Evolutionary conservation across 2,113 vertebrate genomes (phyloP), one percentile per base, ranked within the genome.

Genomic region (Thunnus thynnus): DNA sequence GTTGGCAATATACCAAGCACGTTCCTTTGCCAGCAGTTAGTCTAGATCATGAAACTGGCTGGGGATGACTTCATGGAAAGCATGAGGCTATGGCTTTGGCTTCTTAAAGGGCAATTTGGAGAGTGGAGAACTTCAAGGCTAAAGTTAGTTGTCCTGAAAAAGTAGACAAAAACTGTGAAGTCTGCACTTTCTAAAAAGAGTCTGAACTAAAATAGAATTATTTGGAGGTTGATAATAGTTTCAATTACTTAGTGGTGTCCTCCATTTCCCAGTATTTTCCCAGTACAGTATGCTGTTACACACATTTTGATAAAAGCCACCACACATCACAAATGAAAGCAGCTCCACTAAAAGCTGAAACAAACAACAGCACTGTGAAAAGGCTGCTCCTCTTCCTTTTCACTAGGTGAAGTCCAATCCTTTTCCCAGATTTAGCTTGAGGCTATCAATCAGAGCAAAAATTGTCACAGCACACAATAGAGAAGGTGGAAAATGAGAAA

Each of bases 11-110:
- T 18, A 79, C 65, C 73, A 88, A 84, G 61, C 82, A 76, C 50
- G 60, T 67, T 80, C 76, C 75, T 80, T 84, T 90, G 87, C 87
- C 91, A 94, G 78, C 48, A 78, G 68, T 82, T 82, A 64, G 84
- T 89, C 82, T 78, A 85, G 89, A 91, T 86, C 82, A 72, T 70
- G 82, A 65, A 76, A 80, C 60, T 62, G 52, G 64, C 67, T 72
- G 57, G 52, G 73, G 75, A 82, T 89, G 87, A 84, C 83, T 76
- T 78, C 73, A 87, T 88, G 91, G 91, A 94, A 91, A 90, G 54
- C 64, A 84, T 92, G 85, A 92, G 69, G 80, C 70, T 2, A 72
- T 62, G 64, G 20, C 70, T 88, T 73, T 60, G 67, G 46, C 63
- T 68, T 84, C 64, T 73, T 68, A 64, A 84, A 5, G 25, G 36